Evolutionary conservation across 1,140 invertebrate species (phyloP), one percentile per base, ranked within the genome.

Genomic region (Sinonovacula constricta): DNA sequence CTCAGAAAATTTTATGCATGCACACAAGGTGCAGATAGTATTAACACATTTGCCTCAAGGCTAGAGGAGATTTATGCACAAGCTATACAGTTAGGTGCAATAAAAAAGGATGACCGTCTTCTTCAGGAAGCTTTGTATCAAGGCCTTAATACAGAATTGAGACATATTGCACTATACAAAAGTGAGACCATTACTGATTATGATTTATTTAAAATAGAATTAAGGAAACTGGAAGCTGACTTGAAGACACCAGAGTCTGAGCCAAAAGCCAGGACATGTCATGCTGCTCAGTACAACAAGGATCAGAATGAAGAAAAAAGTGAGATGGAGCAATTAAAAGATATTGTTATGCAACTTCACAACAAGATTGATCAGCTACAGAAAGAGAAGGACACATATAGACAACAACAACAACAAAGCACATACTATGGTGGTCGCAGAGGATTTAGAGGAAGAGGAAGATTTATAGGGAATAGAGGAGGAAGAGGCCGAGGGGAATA

Each of bases 41-140:
- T 63, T 4, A 63, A 63, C 45, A 39, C 34, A 2, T 63, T 12
- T 63, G 60, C 60, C 4, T 3, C 60, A 2, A 63, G 45, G 24
- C 34, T 63, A n/a, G 30, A 63, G 26, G 60, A 63, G 45, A 30
- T 63, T 14, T 63, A 63, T 63, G 7, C 31, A 12, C 30, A 63
- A 22, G 60, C 60, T 5, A 36, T 39, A 36, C 31, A 63, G 26
- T n/a, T 63, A 3, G 60, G 60, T 36, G 60, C 60, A 10, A 63
- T 63, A 36, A 34, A 39, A 63, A 34, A 39, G 22, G 31, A 63
- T 63, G 31, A 63, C 4, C 24, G 57, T 56, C 53, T 56, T 56
- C 53, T 22, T 56, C 53, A 56, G 5, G 5, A 10, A 56, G 5
- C n/a, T 56, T 26, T 10, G 26, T 56, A 56, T 56, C 53, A 5